Evolutionary conservation across 35 echinoderm and acorn worm species (phyloP).

Genomic region (Apostichopus californicus): DNA sequence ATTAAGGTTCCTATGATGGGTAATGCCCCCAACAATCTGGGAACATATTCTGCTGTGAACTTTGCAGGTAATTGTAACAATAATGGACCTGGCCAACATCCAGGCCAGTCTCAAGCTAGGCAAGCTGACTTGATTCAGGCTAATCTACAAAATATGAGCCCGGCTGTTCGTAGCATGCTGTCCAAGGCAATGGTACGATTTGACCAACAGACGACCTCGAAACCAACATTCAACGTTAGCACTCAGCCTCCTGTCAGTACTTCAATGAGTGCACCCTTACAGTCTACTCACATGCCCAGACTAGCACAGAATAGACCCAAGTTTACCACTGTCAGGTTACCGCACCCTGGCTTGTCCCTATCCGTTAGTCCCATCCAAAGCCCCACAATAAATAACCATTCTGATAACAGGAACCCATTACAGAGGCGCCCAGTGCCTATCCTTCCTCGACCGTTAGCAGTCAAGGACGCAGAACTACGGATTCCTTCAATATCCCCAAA

Average conservation of each 20-base stretch:
- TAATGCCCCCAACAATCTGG: background rate
- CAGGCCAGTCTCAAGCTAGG: background rate
- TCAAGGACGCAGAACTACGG: slow-evolving; percentile 26
- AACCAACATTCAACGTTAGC: background rate
- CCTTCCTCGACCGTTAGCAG: background rate
- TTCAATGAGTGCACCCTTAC: slow-evolving; percentile 17
- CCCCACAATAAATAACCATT: background rate
- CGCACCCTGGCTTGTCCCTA: slow-evolving; percentile 17
- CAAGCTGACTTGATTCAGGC: slow-evolving; percentile 36
- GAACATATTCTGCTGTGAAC: background rate
- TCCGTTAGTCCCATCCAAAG: background rate
- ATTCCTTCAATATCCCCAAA: slow-evolving; percentile 50
- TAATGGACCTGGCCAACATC: background rate
- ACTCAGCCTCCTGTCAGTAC: background rate
- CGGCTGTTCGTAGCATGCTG: slow-evolving; percentile 8
- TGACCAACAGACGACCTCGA: slow-evolving; percentile 9
- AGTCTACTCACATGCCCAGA: background rate
- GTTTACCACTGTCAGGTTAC: slow-evolving; percentile 24
- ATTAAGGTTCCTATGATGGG: background rate
- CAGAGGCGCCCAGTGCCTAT: background rate
- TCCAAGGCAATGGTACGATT: slow-evolving; percentile 27
- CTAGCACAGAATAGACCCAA: background rate
- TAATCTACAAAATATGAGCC: slow-evolving; percentile 45
- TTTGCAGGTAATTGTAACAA: background rate
- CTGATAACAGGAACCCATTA: background rate